A percentile compares a stretch with the other conserved stretches of the same genome.
Conservation (phyloP, 2,113 vertebrate genomes). For the Caretta caretta region DNA sequence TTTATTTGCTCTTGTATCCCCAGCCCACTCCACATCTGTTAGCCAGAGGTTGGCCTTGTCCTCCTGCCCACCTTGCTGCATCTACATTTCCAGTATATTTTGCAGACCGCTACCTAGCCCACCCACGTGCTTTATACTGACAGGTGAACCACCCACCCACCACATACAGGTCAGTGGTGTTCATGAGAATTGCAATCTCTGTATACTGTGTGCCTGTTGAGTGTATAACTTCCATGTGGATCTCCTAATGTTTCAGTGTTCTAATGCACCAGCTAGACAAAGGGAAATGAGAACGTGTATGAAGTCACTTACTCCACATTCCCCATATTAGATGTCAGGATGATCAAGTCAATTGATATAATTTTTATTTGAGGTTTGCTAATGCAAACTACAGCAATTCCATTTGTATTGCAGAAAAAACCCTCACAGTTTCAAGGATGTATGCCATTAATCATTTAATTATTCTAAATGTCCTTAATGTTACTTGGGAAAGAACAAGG, state of each 20-base stretch:
- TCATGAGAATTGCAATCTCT: neutral
- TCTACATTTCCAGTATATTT: neutral
- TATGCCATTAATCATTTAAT: neutral
- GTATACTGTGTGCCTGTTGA: neutral
- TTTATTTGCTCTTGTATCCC: neutral
- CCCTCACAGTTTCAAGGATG: neutral
- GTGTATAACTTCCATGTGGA: no score
- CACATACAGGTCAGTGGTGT: neutral
- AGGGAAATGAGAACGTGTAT: neutral
- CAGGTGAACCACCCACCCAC: neutral
- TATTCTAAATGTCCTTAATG: neutral
- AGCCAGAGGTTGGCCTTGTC: neutral
- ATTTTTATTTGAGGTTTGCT: neutral
- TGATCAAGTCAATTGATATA: neutral
- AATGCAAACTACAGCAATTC: neutral
- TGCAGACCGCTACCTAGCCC: neutral
- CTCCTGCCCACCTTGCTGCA: neutral
- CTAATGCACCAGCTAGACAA: neutral
- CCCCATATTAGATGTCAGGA: neutral
- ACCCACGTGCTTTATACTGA: neutral
- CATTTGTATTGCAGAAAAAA: neutral
- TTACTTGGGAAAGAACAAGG: neutral
- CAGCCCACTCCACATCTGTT: fast-evolving
- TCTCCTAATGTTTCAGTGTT: neutral
- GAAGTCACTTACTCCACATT: neutral